Conservation (phyloP, 2,888 invertebrate genomes). For the Stomorhina lunata region DNA sequence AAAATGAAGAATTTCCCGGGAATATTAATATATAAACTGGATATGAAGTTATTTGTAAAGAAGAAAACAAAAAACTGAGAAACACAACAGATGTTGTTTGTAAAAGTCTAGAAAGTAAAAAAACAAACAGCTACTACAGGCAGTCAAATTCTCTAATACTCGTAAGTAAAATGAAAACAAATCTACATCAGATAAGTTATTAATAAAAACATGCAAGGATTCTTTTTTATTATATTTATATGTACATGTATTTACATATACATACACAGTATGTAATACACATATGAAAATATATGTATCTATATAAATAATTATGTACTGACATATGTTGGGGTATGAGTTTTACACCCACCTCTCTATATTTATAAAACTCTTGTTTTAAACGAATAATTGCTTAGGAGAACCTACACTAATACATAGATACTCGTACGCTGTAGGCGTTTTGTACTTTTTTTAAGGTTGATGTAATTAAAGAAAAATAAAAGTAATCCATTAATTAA, state of each 20-base stretch:
- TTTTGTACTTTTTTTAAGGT: neutral
- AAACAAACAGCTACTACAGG: neutral
- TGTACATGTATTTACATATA: too few species aligned
- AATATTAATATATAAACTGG: neutral
- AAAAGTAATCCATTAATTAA: slow-evolving; percentile 7
- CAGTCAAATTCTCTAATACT: neutral
- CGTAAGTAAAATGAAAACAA: neutral
- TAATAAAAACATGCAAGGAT: neutral
- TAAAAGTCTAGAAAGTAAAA: neutral
- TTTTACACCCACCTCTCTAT: neutral
- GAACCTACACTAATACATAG: neutral
- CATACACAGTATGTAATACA: too few species aligned
- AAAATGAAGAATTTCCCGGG: slow-evolving; percentile 19
- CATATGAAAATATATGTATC: too few species aligned
- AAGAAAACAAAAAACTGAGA: neutral
- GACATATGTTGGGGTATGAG: too few species aligned
- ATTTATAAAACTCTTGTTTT: too few species aligned
- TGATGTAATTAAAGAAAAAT: neutral
- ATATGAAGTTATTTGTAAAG: neutral
- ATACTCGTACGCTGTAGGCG: neutral
- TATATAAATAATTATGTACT: too few species aligned
- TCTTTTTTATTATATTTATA: too few species aligned
- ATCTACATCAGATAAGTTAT: neutral
- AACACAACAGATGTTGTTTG: neutral
- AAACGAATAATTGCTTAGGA: neutral